Percentiles rank a stretch among this genome's conserved stretches.
Conservation (phyloP, 2,797 vertebrate genomes). For the Tenualosa ilisha region DNA sequence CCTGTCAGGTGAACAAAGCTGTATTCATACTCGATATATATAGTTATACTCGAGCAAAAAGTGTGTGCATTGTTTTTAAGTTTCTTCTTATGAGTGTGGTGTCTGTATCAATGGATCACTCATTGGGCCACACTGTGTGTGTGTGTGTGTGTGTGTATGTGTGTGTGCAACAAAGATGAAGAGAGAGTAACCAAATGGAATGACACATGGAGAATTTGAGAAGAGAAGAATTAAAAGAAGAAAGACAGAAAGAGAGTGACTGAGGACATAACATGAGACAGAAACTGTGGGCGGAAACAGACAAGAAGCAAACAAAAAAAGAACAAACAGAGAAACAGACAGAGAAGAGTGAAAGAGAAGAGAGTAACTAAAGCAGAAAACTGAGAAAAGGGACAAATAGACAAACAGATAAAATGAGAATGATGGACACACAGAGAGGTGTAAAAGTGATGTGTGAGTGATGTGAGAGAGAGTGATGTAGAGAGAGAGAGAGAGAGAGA, state of each 20-base stretch:
- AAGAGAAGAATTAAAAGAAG: background rate
- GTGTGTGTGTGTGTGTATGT: too few relatives aligned
- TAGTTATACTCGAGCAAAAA: background rate
- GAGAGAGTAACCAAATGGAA: too few relatives aligned
- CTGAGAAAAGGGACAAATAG: background rate
- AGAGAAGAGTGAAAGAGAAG: background rate
- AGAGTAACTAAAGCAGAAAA: background rate
- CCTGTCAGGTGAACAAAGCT: constrained; percentile 11
- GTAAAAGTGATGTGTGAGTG: background rate
- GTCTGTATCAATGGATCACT: background rate
- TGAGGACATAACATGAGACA: background rate
- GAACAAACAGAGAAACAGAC: background rate
- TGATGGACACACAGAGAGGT: constrained; percentile 16
- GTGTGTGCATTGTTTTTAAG: background rate
- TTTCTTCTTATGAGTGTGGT: background rate
- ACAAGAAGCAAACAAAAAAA: background rate
- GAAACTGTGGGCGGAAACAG: background rate
- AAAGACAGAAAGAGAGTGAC: background rate
- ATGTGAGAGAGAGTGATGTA: background rate
- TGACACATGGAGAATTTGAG: too few relatives aligned
- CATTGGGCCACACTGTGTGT: too few relatives aligned
- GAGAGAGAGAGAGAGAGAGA: background rate
- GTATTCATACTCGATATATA: background rate
- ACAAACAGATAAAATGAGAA: background rate
- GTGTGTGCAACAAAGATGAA: too few relatives aligned